Conservation (phyloP, 1,140 invertebrate genomes). For the Bombus cullumanus region DNA sequence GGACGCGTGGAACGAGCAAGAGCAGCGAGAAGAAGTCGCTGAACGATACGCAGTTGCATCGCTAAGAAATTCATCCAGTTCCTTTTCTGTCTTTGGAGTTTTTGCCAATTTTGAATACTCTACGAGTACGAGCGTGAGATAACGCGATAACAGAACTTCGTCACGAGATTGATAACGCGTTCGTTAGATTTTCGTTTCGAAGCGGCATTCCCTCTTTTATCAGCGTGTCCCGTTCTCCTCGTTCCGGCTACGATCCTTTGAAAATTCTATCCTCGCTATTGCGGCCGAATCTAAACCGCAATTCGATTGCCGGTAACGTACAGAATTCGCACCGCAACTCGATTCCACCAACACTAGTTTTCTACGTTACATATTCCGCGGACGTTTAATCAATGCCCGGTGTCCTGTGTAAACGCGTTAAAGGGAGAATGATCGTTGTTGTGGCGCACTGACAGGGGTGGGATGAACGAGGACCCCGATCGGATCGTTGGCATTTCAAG, state of each 20-base stretch:
- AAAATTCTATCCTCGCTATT: background rate
- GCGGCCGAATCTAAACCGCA: slow-evolving; percentile 10
- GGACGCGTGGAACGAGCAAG: no score
- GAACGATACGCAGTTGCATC: background rate
- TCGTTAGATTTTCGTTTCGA: background rate
- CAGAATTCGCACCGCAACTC: slow-evolving; percentile 6
- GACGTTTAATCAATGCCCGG: slow-evolving; percentile 25
- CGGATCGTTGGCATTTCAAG: background rate
- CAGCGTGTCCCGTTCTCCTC: background rate
- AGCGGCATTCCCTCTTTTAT: background rate
- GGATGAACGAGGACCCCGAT: background rate
- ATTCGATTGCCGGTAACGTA: slow-evolving; percentile 31
- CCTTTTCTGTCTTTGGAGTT: background rate
- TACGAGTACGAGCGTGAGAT: background rate
- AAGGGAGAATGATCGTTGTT: slow-evolving; percentile 12
- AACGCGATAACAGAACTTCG: background rate
- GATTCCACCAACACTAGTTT: slow-evolving; percentile 7
- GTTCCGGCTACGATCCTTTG: background rate
- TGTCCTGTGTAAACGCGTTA: slow-evolving; percentile 7
- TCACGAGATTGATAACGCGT: background rate
- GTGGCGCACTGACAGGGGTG: background rate
- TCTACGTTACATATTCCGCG: slow-evolving; percentile 25
- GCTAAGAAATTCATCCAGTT: background rate
- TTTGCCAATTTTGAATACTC: background rate
- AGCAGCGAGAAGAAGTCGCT: no score